phyloP scores from a whole-genome alignment of 2,888 invertebrate species.

The Tetragonisca angustula region DNA sequence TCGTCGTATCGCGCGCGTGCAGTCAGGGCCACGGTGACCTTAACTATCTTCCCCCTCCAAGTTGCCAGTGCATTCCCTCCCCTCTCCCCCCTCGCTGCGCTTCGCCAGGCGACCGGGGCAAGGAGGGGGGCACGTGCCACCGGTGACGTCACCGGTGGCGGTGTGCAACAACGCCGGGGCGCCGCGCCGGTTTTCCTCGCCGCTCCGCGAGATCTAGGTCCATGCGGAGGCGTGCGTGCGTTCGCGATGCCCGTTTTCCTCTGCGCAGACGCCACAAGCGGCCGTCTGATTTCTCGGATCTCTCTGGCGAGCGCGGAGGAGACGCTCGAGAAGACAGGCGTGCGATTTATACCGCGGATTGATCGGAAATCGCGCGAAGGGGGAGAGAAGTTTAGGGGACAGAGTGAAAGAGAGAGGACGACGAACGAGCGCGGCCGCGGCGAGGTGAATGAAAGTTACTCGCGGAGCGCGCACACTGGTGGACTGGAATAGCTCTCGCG shows the following conservation, averaged over 20 bases:
- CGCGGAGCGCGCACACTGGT: background rate
- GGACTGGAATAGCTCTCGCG: conserved; percentile 18
- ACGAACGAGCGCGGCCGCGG: background rate
- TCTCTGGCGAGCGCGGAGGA: background rate
- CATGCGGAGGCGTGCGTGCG: conserved; percentile 62
- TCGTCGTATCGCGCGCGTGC: conserved; percentile 83
- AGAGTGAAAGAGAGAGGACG: no score
- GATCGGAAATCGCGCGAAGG: background rate
- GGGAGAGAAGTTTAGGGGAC: background rate
- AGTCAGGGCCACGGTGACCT: conserved; percentile 87
- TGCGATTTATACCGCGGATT: background rate
- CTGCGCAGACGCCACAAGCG: conserved; percentile 35
- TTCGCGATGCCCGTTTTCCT: background rate
- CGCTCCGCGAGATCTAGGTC: conserved; percentile 75
- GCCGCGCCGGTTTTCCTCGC: conserved; percentile 69
- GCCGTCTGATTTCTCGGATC: no score
- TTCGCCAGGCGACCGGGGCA: conserved; percentile 63
- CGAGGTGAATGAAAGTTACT: conserved; percentile 30
- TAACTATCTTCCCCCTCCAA: conserved; percentile 84
- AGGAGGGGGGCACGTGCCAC: conserved; percentile 81
- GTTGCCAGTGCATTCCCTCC: conserved; percentile 45
- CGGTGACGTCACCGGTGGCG: conserved; percentile 83
- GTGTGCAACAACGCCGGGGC: conserved; percentile 83
- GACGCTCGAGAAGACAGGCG: no score
- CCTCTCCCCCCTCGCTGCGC: conserved; percentile 53